Conservation (phyloP, 2,113 vertebrate species). For the Petrocephalus zakoni region DNA sequence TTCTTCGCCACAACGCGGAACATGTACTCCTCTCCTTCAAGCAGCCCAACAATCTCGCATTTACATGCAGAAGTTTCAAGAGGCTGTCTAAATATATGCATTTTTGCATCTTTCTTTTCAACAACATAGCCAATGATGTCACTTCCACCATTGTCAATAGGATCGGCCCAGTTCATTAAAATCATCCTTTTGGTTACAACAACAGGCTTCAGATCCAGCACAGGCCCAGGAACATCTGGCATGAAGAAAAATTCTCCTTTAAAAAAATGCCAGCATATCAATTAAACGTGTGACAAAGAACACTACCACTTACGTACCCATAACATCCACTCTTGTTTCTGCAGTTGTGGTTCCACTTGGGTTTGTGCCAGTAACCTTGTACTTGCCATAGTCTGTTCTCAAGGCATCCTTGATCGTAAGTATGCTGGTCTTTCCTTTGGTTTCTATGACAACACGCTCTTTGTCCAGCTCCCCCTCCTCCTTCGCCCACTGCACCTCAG, state of each 20-base stretch:
- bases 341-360: constrained; percentile 80
- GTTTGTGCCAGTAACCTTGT: constrained; percentile 82
- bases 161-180: constrained; percentile 87
- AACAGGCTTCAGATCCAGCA: constrained; percentile 84
- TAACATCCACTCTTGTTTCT: constrained; percentile 79
- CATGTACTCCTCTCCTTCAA: constrained; percentile 85
- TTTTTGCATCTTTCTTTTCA: constrained; percentile 90
- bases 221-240: constrained; percentile 88
- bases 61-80: constrained; percentile 85
- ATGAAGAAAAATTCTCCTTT: constrained; percentile 24
- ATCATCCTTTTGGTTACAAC: constrained; percentile 89
- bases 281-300: not conserved
- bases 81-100: constrained; percentile 89
- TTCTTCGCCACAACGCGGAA: constrained; percentile 91
- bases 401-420: constrained; percentile 75
- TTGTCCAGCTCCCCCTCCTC: constrained; percentile 79
- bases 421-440: constrained; percentile 71
- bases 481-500: constrained; percentile 77
- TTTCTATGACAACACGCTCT: constrained; percentile 75
- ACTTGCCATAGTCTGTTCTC: constrained; percentile 84
- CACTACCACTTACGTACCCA: constrained; percentile 69
- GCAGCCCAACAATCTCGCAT: constrained; percentile 84
- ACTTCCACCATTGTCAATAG: constrained; percentile 87
- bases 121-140: constrained; percentile 87
- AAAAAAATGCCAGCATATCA: constrained; percentile 3